phyloP scores from a whole-genome alignment of 2,888 invertebrate genomes.

The Agrochola lychnidis region DNA sequence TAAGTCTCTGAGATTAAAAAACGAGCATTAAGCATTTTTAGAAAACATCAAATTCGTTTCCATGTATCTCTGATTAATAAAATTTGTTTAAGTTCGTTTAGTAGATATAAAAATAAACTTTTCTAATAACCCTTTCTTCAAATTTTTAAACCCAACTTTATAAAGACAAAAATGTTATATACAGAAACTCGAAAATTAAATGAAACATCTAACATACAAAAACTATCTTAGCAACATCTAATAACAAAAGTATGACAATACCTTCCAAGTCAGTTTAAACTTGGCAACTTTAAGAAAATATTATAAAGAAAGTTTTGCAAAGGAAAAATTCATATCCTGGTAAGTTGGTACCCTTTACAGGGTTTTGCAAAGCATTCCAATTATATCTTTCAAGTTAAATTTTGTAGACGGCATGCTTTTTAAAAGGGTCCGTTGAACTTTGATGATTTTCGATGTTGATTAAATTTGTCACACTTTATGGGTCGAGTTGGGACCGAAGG shows the following conservation, averaged over 20 bases:
- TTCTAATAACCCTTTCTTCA: not conserved
- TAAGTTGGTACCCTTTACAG: constrained; percentile 36
- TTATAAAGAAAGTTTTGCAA: constrained; percentile 52
- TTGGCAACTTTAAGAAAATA: constrained; percentile 55
- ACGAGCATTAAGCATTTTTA: no score
- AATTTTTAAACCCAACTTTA: not conserved
- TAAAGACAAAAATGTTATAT: not conserved
- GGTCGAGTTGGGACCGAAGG: constrained; percentile 10
- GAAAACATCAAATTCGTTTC: not conserved
- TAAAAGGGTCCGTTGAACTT: constrained; percentile 40
- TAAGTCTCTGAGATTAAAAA: no score
- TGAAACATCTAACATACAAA: constrained; percentile 26
- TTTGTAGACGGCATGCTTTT: constrained; percentile 36
- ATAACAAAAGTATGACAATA: constrained; percentile 45
- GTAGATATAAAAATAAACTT: not conserved
- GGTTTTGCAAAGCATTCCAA: constrained; percentile 46
- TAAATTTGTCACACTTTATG: constrained; percentile 32
- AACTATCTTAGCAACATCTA: constrained; percentile 2
- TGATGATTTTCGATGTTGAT: constrained; percentile 40
- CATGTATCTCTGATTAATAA: not conserved
- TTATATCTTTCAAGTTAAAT: constrained; percentile 56
- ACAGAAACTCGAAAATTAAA: constrained; percentile 18
- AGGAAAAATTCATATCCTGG: constrained; percentile 59
- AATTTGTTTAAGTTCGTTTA: not conserved
- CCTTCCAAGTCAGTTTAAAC: constrained; percentile 38